phyloP scores from a whole-genome alignment of 2,888 invertebrate genomes.

The Sclerodermus sp. region DNA sequence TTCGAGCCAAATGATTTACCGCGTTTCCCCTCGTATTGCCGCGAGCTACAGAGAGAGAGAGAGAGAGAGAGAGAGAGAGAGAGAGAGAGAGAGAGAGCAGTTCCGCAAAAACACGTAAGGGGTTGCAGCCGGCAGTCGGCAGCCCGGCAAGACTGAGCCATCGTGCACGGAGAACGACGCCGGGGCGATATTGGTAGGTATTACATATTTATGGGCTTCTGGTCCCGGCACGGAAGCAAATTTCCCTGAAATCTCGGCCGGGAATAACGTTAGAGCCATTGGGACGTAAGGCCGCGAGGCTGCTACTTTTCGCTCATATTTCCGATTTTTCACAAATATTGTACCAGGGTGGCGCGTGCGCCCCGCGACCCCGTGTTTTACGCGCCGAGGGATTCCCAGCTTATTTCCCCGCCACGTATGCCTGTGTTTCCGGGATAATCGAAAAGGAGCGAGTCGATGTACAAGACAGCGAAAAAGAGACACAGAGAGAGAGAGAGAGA shows the following conservation, averaged over 20 bases:
- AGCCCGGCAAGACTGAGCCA: slow-evolving; percentile 20
- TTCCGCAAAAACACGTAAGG: slow-evolving; percentile 48
- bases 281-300: slow-evolving; percentile 36
- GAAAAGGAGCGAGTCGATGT: too few species aligned
- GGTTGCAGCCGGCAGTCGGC: slow-evolving; percentile 30
- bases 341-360: slow-evolving; percentile 14
- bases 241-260: slow-evolving; percentile 52
- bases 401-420: too few species aligned
- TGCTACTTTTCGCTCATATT: slow-evolving; percentile 19
- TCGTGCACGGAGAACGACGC: slow-evolving; percentile 1
- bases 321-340: slow-evolving; percentile 29
- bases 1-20: slow-evolving; percentile 56
- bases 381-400: too few species aligned
- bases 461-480: too few species aligned
- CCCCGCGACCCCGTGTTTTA: slow-evolving; percentile 8
- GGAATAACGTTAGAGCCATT: slow-evolving; percentile 52
- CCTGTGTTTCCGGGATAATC: too few species aligned
- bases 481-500: too few species aligned
- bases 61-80: too few species aligned
- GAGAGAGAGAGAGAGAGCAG: too few species aligned
- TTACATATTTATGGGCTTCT: slow-evolving; percentile 58
- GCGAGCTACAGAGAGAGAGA: slow-evolving; percentile 38
- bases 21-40: slow-evolving; percentile 44
- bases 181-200: slow-evolving; percentile 43
- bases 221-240: slow-evolving; percentile 50